Evolutionary conservation across 2,888 invertebrate genomes (phyloP), one percentile per base, ranked within the genome.

Genomic region (Arrhopalites spinosus): DNA sequence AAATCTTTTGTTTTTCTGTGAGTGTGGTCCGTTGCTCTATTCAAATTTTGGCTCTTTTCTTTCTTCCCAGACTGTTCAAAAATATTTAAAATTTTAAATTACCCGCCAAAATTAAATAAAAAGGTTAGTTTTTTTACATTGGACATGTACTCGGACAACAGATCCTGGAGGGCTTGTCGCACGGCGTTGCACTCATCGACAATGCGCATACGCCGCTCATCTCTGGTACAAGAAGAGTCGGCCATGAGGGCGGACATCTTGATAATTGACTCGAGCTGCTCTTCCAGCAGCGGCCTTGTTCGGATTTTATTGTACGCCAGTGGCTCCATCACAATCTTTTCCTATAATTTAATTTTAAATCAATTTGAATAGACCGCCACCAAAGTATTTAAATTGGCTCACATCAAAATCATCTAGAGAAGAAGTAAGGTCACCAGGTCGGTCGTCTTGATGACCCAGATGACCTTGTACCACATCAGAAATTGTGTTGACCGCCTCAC

Each of bases 111-210:
- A n/a, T n/a, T n/a, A n/a, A n/a, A n/a, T n/a, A n/a, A n/a, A n/a
- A n/a, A 36, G 61, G 36, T n/a, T 3, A 20, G n/a, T 27, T 15
- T 29, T 88, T 94, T 92, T 87, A 97, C 97, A 86, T 98, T 98
- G 76, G 93, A 92, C 95, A 98, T 98, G 85, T 98, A 99, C 86
- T 98, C 98, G 68, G 95, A 94, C 20, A 99, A 88, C 30, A 99
- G 87, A 85, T 98, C 98, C 86, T 99, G 98, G 78, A 99, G 87
- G 7, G 99, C 99, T 85, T 98, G 98, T 0, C 98, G 90, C 13
- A 99, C 96, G 8, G 96, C 96, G 88, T 99, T 99, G 85, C 98
- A 99, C 86, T 98, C 98, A 20, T 95, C 95, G 30, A 98, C 96
- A 83, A 99, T 99, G 73, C 96, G 90, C 85, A 98, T 97, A 73